phyloP scores from a whole-genome alignment of 2,113 vertebrate species.

The Pygoscelis adeliae region DNA sequence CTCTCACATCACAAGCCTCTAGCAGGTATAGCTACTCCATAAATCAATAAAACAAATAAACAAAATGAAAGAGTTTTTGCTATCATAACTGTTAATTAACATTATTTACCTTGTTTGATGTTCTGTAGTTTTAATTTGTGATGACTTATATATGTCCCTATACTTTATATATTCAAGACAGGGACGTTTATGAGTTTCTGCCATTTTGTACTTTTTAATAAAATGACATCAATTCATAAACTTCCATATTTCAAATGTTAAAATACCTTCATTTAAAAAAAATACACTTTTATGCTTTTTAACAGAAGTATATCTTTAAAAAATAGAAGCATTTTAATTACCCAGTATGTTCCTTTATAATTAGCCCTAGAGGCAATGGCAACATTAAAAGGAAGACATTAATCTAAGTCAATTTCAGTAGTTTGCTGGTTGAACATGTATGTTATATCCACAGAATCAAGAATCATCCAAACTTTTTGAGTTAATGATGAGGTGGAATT shows the following conservation, averaged over 20 bases:
- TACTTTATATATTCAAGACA: not conserved
- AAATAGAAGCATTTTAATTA: not conserved
- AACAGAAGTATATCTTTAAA: not conserved
- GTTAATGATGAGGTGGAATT: not conserved
- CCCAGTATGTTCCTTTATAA: not conserved
- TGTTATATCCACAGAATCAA: not conserved
- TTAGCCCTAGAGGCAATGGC: not conserved
- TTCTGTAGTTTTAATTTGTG: not conserved
- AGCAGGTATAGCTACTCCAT: not conserved
- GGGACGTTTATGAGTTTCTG: not conserved
- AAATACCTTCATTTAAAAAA: not conserved
- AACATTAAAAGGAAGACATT: not conserved
- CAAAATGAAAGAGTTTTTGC: not conserved
- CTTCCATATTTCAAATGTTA: not conserved
- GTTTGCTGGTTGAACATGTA: not conserved
- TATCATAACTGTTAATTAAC: not conserved
- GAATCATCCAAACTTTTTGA: not conserved
- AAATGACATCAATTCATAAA: not conserved
- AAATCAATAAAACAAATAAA: not conserved
- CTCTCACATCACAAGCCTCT: not conserved
- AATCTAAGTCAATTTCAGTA: not conserved
- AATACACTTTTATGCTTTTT: not conserved
- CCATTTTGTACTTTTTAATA: not conserved
- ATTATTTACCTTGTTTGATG: not conserved
- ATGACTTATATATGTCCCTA: not conserved